Evolutionary conservation across 2,797 vertebrate species (phyloP), one percentile per base, ranked within the genome.

Genomic region (Macropodus opercularis): DNA sequence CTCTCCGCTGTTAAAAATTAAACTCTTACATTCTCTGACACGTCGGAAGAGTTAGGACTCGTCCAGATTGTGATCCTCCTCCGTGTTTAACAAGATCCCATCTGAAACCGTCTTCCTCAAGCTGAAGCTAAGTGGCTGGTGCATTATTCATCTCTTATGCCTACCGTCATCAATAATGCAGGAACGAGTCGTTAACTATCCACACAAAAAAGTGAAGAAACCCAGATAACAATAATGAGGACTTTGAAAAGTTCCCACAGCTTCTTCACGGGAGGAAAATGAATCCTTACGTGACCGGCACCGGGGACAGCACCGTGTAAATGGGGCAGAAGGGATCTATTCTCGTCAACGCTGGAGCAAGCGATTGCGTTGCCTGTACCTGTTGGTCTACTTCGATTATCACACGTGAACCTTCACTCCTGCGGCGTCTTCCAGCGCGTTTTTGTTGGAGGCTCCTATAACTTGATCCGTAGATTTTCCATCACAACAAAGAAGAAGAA

Each of bases 91-190:
- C 72, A 69, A 55, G 63, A 59, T 71, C 67, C 69, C 59, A 17
- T 4, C 55, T 43, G 44, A 63, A 69, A 57, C 21, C 38, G 13
- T 70, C 60, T 23, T 62, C 38, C 49, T 63, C 60, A 7, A 17
- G 69, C 52, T 46, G 38, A 59, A 38, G 48, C 74, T 70, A 76
- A 87, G 78, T 64, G 83, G 44, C 61, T 22, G 34, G 44, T 89
- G 49, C 77, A 90, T 86, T 83, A 91, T 90, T 88, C 71, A 91
- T 85, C 8, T 3, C 55, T 53, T 67, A 64, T 80, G 75, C 82
- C 83, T 69, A 73, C 74, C 6, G 18, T 31, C 72, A 86, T 89
- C 79, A 85, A 87, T 86, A 86, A 89, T 85, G 80, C 69, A 87
- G n/a, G 47, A 21, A 12, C 58, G 8, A 34, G 63, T 62, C 51